These are phyloP conservation scores for Hirtodrosophila cameraria DNA, from an alignment of 2,888 invertebrate genomes.

Conservation along the genomic window DNA sequence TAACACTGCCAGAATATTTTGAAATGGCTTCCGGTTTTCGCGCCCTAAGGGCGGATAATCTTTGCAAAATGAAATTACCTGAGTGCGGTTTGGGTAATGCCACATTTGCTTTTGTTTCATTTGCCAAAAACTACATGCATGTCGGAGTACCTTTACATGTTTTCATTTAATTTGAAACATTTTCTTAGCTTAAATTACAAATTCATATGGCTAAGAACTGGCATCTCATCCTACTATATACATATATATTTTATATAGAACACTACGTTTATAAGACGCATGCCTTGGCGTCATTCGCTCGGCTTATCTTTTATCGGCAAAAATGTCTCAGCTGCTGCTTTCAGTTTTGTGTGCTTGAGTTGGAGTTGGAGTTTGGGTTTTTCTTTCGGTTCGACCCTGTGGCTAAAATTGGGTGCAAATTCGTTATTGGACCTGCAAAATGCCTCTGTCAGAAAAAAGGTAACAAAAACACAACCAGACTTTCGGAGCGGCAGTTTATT, in stretches of 20 bases:
- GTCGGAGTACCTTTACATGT: slow-evolving; percentile 49
- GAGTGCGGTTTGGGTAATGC: slow-evolving; percentile 36
- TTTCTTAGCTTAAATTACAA: slow-evolving; percentile 75
- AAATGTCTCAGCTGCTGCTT: slow-evolving; percentile 43
- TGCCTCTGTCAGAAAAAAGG: slow-evolving; percentile 25
- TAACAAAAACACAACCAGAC: slow-evolving; percentile 36
- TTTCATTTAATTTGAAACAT: slow-evolving; percentile 79
- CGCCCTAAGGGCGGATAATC: slow-evolving; percentile 31
- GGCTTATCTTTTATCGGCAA: slow-evolving; percentile 51
- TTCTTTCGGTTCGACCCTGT: too few relatives aligned
- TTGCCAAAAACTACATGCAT: slow-evolving; percentile 71
- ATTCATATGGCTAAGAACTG: slow-evolving; percentile 30
- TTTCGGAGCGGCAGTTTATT: slow-evolving; percentile 51
- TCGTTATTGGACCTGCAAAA: slow-evolving; percentile 42
- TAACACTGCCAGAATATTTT: slow-evolving; percentile 1
- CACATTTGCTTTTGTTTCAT: slow-evolving; percentile 74
- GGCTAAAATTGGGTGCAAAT: slow-evolving; percentile 64
- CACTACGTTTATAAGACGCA: slow-evolving; percentile 9
- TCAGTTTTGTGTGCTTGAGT: too few relatives aligned
- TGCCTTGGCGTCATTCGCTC: slow-evolving; percentile 18
- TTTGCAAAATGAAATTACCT: slow-evolving; percentile 37
- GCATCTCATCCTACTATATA: too few relatives aligned
- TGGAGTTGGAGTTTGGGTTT: slow-evolving; percentile 5
- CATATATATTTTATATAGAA: too few relatives aligned
- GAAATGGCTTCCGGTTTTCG: background rate